phyloP scores from a whole-genome alignment of 2,113 vertebrate genomes.

The Phrynocephalus versicolor region DNA sequence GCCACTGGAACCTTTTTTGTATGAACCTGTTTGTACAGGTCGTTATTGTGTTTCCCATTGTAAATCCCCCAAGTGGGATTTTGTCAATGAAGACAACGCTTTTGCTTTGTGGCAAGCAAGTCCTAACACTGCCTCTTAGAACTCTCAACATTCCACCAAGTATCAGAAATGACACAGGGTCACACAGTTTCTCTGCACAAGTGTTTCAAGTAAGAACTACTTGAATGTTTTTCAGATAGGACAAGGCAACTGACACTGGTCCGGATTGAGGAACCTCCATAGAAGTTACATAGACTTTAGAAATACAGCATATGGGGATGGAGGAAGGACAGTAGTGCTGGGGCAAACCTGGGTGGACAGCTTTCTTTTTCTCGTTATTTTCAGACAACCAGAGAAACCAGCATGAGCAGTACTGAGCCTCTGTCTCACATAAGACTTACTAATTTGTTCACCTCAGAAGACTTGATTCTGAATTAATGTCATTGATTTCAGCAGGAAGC shows the following conservation, averaged over 20 bases:
- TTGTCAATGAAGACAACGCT: slow-evolving; percentile 28
- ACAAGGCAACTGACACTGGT: slow-evolving; percentile 46
- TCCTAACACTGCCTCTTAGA: slow-evolving; percentile 33
- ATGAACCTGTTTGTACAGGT: slow-evolving; percentile 9
- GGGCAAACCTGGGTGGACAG: slow-evolving; percentile 6
- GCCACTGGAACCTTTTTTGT: not conserved
- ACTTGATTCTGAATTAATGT: not conserved
- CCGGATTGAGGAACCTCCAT: not conserved
- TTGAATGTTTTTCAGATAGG: not conserved
- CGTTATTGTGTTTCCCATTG: not conserved
- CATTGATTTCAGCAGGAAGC: not conserved
- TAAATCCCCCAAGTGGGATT: not conserved
- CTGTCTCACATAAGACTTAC: not conserved
- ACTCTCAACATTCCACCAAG: slow-evolving; percentile 31
- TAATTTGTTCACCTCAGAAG: not conserved
- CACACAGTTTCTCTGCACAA: slow-evolving; percentile 15
- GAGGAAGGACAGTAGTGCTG: not conserved
- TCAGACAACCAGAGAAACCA: slow-evolving; percentile 11
- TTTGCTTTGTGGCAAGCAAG: not conserved
- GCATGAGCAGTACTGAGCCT: not conserved
- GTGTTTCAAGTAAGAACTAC: slow-evolving; percentile 4
- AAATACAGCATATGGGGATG: not conserved
- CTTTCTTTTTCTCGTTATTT: slow-evolving; percentile 26
- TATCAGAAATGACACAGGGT: slow-evolving; percentile 21
- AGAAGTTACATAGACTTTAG: not conserved